Conservation (phyloP, 53 echinoderm and acorn worm species). For the Actinopyga echinites region DNA sequence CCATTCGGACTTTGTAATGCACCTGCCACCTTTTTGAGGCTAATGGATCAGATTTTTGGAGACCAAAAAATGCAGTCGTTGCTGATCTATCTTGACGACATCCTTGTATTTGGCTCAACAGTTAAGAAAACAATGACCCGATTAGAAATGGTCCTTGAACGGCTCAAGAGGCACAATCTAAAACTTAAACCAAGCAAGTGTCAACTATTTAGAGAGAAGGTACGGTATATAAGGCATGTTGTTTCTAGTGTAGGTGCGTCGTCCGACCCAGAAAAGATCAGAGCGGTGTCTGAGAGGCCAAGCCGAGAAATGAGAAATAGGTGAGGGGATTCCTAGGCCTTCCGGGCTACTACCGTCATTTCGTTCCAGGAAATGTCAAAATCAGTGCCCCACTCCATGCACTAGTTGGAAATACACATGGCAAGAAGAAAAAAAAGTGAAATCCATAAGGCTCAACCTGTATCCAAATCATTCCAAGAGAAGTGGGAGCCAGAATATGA, state of each 20-base stretch:
- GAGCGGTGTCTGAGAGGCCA: conserved; percentile 50
- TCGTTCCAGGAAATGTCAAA: conserved; percentile 50
- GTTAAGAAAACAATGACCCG: conserved; percentile 57
- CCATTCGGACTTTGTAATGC: conserved; percentile 75
- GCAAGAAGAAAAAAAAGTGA: background rate
- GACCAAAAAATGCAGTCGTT: conserved; percentile 68
- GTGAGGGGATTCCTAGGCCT: conserved; percentile 57
- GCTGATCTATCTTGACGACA: conserved; percentile 64
- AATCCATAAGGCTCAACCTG: background rate
- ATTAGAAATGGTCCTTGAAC: conserved; percentile 58
- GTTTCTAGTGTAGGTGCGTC: conserved; percentile 51
- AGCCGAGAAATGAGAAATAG: conserved; percentile 41
- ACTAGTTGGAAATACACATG: conserved; percentile 19
- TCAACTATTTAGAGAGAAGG: conserved; percentile 50
- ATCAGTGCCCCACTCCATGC: conserved; percentile 66
- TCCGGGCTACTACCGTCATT: conserved; percentile 54
- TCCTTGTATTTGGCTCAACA: conserved; percentile 64
- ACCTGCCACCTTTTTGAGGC: conserved; percentile 70
- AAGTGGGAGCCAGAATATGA: background rate
- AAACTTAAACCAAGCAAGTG: conserved; percentile 69
- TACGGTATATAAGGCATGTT: conserved; percentile 53
- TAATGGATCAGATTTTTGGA: conserved; percentile 76
- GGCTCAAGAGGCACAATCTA: conserved; percentile 48
- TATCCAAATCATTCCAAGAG: background rate
- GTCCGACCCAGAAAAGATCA: conserved; percentile 57